These are phyloP conservation scores for Desmodus rotundus DNA, from an alignment of 2,113 vertebrate species.

Conservation along the genomic window DNA sequence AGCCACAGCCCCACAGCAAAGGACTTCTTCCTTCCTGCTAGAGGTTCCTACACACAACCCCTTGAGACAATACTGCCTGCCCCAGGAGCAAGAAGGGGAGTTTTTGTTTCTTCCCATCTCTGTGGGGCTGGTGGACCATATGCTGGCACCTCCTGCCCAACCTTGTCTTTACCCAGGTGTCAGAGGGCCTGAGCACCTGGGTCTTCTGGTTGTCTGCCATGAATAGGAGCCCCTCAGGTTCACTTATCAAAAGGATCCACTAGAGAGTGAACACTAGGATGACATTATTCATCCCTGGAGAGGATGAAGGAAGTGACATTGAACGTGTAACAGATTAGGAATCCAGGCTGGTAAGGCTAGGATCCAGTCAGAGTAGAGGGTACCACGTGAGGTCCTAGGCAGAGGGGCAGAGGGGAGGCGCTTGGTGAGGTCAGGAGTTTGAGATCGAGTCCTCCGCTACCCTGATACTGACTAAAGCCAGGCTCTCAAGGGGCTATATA, in stretches of 20 bases:
- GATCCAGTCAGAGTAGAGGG: neutral
- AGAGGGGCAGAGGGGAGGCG: neutral
- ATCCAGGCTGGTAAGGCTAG: neutral
- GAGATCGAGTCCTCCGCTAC: constrained; percentile 87
- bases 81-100: constrained; percentile 82
- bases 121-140: constrained; percentile 22
- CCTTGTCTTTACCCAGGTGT: neutral
- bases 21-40: neutral
- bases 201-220: neutral
- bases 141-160: neutral
- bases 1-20: neutral
- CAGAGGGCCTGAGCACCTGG: neutral
- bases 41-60: neutral
- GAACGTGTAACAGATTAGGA: neutral
- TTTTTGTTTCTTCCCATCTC: constrained; percentile 81
- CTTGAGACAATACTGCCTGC: neutral
- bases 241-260: no score
- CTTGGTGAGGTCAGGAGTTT: constrained; percentile 73
- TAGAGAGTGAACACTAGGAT: neutral
- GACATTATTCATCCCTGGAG: neutral
- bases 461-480: constrained; percentile 80
- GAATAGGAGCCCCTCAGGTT: neutral
- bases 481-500: constrained; percentile 81
- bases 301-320: neutral
- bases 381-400: neutral